Conservation (phyloP, 2,888 invertebrate species). For the Paralinhomoeus sp. region DNA sequence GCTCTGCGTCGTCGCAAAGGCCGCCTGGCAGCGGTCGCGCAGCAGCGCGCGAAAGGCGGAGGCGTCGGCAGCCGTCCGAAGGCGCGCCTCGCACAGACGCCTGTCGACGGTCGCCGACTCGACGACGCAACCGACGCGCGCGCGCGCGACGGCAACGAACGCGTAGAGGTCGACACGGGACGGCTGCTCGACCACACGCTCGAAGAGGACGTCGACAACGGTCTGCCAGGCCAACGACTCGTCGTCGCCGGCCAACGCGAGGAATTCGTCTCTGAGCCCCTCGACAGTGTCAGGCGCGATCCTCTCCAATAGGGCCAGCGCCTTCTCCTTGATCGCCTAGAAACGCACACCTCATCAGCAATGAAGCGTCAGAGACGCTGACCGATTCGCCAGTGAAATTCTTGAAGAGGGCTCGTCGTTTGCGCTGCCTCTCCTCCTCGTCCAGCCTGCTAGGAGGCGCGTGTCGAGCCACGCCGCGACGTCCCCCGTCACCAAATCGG, state of each 20-base stretch:
- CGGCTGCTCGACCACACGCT: constrained; percentile 14
- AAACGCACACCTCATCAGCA: no score
- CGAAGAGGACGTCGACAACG: constrained; percentile 10
- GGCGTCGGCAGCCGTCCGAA: neutral
- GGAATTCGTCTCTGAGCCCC: constrained; percentile 11
- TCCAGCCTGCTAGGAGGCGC: no score
- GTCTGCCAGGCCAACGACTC: constrained; percentile 1
- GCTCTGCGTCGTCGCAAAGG: constrained; percentile 5
- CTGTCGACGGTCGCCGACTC: no score
- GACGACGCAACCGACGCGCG: no score
- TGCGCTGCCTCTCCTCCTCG: no score
- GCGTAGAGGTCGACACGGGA: constrained; percentile 11
- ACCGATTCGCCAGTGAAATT: no score
- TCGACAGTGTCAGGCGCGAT: constrained; percentile 14
- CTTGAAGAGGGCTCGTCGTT: no score
- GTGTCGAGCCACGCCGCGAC: no score
- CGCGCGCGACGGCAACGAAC: neutral
- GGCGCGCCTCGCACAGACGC: constrained; percentile 1
- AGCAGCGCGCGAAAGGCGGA: constrained; percentile 5
- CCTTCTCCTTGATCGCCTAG: constrained; percentile 9
- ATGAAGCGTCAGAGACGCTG: no score
- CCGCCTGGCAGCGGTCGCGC: constrained; percentile 8
- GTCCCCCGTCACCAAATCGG: no score
- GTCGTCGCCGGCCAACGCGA: constrained; percentile 3
- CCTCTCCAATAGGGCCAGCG: constrained; percentile 16